Evolutionary conservation across 1,140 invertebrate species (phyloP).

Genomic region (Coboldia fuscipes): DNA sequence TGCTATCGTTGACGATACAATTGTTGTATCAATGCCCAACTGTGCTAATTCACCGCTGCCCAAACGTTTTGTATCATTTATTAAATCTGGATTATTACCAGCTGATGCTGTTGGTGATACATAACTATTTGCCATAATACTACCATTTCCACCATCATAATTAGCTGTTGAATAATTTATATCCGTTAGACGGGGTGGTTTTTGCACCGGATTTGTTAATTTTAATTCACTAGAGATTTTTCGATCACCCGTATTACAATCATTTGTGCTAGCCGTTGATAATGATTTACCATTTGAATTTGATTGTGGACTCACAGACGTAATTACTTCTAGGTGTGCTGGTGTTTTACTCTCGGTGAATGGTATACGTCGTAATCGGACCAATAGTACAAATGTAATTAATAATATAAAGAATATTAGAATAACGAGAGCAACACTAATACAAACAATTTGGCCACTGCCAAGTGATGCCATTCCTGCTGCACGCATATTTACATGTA

Average conservation of each 20-base stretch:
- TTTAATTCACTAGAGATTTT: slow-evolving; percentile 25
- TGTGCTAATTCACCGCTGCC: slow-evolving; percentile 25
- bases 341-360: slow-evolving; percentile 53
- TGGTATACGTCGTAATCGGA: slow-evolving; percentile 42
- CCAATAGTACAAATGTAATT: slow-evolving; percentile 46
- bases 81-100: slow-evolving; percentile 60
- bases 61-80: slow-evolving; percentile 46
- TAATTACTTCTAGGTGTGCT: slow-evolving; percentile 41
- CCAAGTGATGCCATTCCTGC: slow-evolving; percentile 58
- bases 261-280: slow-evolving; percentile 22
- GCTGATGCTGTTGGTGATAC: slow-evolving; percentile 45
- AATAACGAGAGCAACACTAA: slow-evolving; percentile 59
- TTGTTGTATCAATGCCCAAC: slow-evolving; percentile 8
- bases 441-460: slow-evolving; percentile 63
- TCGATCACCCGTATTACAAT: slow-evolving; percentile 23
- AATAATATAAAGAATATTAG: slow-evolving; percentile 55
- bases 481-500: slow-evolving; percentile 53
- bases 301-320: slow-evolving; percentile 32
- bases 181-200: slow-evolving; percentile 40
- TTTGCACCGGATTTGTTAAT: slow-evolving; percentile 40
- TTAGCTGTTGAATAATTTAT: slow-evolving; percentile 35
- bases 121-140: slow-evolving; percentile 32
- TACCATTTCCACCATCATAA: slow-evolving; percentile 33
- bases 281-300: slow-evolving; percentile 21
- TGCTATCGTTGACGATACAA: too few relatives aligned